phyloP scores from a whole-genome alignment of 2,113 vertebrate genomes.

The Peucedramus taeniatus region DNA sequence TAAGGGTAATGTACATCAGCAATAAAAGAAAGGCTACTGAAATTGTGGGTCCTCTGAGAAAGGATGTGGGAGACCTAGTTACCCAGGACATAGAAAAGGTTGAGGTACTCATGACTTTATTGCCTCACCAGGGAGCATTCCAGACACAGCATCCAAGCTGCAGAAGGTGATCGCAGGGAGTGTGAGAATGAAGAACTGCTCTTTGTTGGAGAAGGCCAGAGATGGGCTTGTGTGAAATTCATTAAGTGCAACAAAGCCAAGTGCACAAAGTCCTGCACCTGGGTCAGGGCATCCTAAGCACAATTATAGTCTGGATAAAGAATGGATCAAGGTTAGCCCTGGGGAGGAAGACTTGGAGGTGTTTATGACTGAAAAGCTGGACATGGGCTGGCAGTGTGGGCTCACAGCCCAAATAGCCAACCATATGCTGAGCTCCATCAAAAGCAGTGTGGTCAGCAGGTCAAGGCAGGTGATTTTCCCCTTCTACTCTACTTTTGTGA shows the following conservation, averaged over 20 bases:
- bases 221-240: not conserved
- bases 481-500: not conserved
- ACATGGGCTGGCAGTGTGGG: fast-evolving
- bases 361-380: not conserved
- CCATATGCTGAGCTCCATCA: fast-evolving
- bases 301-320: not conserved
- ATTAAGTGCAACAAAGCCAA: not conserved
- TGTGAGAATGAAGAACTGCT: not conserved
- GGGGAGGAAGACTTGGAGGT: not conserved
- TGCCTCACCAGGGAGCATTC: not conserved
- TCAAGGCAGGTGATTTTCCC: not conserved
- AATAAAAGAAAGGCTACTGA: not conserved
- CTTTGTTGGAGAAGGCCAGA: not conserved
- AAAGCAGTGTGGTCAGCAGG: not conserved
- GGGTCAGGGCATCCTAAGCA: not conserved
- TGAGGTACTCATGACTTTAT: not conserved
- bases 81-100: no score
- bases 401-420: not conserved
- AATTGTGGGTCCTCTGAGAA: not conserved
- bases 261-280: not conserved
- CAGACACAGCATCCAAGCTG: not conserved
- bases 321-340: not conserved
- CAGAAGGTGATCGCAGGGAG: not conserved
- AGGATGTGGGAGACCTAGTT: not conserved
- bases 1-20: not conserved